A percentile compares a stretch with the other conserved stretches of the same genome.
These are phyloP conservation scores for Dromas ardeola DNA, from an alignment of 2,113 vertebrate species.

Conservation along the genomic window DNA sequence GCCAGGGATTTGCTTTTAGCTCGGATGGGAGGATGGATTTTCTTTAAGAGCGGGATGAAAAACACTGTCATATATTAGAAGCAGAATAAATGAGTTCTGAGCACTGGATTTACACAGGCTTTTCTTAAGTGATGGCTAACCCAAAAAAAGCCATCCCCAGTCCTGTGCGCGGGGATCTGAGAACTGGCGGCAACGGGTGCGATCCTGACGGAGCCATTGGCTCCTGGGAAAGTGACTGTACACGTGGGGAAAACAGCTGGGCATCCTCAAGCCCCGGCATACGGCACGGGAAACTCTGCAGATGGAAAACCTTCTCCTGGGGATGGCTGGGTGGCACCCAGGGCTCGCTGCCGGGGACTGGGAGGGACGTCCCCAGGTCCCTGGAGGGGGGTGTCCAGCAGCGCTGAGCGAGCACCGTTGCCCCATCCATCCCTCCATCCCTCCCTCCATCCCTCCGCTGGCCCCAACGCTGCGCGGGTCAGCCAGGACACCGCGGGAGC, in stretches of 20 bases:
- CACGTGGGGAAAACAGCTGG: fast-evolving
- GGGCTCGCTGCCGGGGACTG: fast-evolving
- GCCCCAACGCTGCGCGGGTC: neutral
- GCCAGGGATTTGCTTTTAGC: constrained; percentile 21
- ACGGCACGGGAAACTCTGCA: fast-evolving
- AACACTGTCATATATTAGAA: neutral
- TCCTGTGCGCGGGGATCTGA: fast-evolving
- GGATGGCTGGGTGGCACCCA: neutral
- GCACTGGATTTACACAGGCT: neutral
- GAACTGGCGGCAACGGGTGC: fast-evolving
- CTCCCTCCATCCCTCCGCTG: neutral
- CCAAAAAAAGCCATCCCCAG: fast-evolving
- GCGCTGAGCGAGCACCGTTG: fast-evolving
- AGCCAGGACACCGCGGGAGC: neutral
- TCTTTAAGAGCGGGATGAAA: neutral
- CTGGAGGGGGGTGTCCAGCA: fast-evolving
- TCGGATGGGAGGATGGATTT: neutral
- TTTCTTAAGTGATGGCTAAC: neutral
- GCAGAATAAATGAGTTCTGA: neutral
- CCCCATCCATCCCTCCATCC: neutral
- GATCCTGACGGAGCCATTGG: fast-evolving
- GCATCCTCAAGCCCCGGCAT: neutral
- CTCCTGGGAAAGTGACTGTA: neutral
- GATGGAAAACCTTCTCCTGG: fast-evolving
- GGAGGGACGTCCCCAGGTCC: neutral